A percentile compares a stretch with the other conserved stretches of the same genome.
These are phyloP conservation scores for Megalurothrips usitatus DNA, from an alignment of 2,888 invertebrate genomes.

Conservation along the genomic window DNA sequence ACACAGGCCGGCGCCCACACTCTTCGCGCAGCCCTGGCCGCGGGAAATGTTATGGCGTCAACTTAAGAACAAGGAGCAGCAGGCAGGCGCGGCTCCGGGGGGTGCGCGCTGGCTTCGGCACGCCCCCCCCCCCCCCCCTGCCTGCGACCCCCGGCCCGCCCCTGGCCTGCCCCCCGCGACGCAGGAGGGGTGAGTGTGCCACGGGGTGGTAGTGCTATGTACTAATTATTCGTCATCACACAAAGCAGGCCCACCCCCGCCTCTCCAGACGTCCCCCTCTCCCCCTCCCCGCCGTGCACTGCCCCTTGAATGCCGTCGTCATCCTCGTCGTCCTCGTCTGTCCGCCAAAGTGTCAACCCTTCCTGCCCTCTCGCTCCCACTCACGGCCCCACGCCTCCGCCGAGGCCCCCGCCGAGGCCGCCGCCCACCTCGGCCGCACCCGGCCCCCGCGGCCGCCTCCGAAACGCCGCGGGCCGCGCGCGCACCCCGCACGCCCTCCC, in stretches of 20 bases:
- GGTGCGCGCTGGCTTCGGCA: too few species aligned
- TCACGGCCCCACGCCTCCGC: neutral
- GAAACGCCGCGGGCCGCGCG: too few species aligned
- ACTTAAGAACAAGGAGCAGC: slow-evolving; percentile 13
- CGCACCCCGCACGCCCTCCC: too few species aligned
- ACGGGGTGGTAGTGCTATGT: neutral
- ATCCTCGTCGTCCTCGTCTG: neutral
- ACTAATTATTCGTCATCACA: slow-evolving; percentile 26
- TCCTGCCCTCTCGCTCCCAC: neutral
- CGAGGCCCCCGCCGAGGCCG: too few species aligned
- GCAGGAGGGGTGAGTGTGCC: neutral
- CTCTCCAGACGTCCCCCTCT: neutral
- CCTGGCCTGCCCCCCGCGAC: neutral
- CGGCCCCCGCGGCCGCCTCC: too few species aligned
- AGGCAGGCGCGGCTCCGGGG: too few species aligned
- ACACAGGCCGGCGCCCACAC: neutral
- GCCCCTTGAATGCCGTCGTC: neutral
- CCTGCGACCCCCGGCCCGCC: too few species aligned
- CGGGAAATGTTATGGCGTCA: slow-evolving; percentile 13
- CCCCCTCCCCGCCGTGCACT: neutral
- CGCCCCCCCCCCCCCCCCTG: too few species aligned
- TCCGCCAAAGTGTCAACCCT: slow-evolving; percentile 8
- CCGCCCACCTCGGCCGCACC: too few species aligned
- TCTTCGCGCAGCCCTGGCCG: neutral
- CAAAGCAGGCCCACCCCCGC: neutral